Conservation (phyloP, 2,797 vertebrate species). For the Periparus ater region DNA sequence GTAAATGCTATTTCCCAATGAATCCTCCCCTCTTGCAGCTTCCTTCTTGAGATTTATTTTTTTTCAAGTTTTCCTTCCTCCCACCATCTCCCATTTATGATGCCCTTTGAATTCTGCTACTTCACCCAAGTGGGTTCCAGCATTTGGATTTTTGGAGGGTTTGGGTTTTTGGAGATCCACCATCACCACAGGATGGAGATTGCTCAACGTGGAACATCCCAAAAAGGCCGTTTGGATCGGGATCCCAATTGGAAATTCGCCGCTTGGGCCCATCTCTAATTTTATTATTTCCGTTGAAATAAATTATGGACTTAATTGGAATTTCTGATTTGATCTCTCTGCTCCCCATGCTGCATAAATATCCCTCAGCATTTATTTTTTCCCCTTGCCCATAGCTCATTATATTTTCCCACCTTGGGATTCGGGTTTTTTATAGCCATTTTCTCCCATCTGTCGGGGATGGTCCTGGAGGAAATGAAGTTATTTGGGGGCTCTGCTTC, state of each 20-base stretch:
- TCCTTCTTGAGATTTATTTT: background rate
- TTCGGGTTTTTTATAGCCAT: conserved; percentile 36
- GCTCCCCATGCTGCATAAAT: conserved; percentile 19
- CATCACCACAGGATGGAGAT: background rate
- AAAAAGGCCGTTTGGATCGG: accelerated
- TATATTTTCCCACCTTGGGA: conserved; percentile 66
- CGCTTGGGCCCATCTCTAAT: conserved; percentile 30
- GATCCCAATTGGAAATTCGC: background rate
- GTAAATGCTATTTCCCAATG: background rate
- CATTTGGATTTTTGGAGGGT: too few relatives aligned
- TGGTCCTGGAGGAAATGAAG: conserved; percentile 34
- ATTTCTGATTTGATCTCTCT: conserved; percentile 37
- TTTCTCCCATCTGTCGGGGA: conserved; percentile 66
- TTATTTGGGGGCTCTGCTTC: conserved; percentile 15
- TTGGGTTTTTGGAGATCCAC: background rate
- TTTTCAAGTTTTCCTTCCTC: background rate
- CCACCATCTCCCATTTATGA: background rate
- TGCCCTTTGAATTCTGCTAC: background rate
- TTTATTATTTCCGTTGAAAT: conserved; percentile 53
- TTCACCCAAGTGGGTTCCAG: background rate
- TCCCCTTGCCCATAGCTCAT: conserved; percentile 70
- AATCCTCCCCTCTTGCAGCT: background rate
- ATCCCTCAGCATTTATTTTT: conserved; percentile 65
- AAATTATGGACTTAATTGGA: conserved; percentile 69
- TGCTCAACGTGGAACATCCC: background rate